Conservation (phyloP, 2,888 invertebrate species). For the Apodemia mormo region DNA sequence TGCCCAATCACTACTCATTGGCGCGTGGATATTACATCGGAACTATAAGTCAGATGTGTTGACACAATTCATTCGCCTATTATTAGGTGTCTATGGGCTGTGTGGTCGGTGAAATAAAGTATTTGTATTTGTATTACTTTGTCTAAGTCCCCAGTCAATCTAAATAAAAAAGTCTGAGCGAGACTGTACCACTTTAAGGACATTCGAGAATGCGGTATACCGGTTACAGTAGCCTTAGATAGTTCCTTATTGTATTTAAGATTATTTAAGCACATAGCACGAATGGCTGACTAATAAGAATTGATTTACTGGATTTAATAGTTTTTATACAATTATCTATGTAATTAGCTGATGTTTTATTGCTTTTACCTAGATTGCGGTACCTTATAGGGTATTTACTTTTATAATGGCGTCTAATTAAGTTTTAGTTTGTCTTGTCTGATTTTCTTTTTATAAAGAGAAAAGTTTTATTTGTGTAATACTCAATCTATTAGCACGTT, state of each 20-base stretch:
- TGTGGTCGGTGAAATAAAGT: too few species aligned
- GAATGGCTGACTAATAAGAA: constrained; percentile 20
- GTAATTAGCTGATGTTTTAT: constrained; percentile 19
- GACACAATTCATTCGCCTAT: too few species aligned
- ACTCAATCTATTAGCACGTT: too few species aligned
- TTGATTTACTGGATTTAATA: constrained; percentile 25
- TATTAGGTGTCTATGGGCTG: too few species aligned
- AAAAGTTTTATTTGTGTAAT: not conserved
- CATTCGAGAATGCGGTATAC: constrained; percentile 22
- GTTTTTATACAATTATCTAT: constrained; percentile 22
- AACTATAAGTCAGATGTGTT: too few species aligned
- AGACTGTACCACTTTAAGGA: constrained; percentile 6
- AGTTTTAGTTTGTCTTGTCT: not conserved
- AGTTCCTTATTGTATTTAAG: constrained; percentile 34
- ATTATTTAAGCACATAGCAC: constrained; percentile 25
- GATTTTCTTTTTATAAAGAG: too few species aligned
- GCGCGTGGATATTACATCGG: too few species aligned
- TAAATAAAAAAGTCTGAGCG: not conserved
- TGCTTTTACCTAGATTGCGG: not conserved
- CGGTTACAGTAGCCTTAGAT: constrained; percentile 19
- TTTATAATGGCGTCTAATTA: not conserved
- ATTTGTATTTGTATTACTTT: too few species aligned
- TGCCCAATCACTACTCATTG: too few species aligned
- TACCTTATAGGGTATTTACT: constrained; percentile 8
- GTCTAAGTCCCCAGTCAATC: too few species aligned